A percentile compares a stretch with the other conserved stretches of the same genome.
Evolutionary conservation across 2,888 invertebrate species (phyloP).

Genomic region (Tuta absoluta): DNA sequence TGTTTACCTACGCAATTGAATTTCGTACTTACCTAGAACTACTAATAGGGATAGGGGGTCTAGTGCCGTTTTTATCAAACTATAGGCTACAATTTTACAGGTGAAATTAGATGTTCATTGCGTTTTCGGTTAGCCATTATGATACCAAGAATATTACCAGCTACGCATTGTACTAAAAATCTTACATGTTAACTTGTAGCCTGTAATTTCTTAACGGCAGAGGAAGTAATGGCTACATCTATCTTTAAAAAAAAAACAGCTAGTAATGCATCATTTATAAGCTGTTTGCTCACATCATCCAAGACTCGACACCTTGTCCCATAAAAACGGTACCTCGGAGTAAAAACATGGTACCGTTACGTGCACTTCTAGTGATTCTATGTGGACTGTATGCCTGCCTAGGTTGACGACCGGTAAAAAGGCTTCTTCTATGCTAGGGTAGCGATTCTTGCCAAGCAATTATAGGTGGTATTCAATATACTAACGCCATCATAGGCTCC

Average conservation of each 20-base stretch:
- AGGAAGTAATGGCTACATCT: neutral
- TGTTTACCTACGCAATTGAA: too few relatives aligned
- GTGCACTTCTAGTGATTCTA: conserved; percentile 30
- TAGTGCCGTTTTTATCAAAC: too few relatives aligned
- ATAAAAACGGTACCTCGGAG: neutral
- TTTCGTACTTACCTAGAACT: too few relatives aligned
- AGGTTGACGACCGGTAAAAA: conserved; percentile 74
- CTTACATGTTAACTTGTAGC: too few relatives aligned
- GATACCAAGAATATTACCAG: too few relatives aligned
- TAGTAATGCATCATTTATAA: conserved; percentile 19
- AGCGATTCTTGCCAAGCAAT: conserved; percentile 38
- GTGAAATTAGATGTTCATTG: too few relatives aligned
- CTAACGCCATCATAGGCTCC: too few relatives aligned
- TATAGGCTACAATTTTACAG: too few relatives aligned
- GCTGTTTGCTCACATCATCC: neutral
- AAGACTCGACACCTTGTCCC: conserved; percentile 1
- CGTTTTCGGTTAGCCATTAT: too few relatives aligned
- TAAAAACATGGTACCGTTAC: neutral
- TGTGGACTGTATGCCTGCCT: conserved; percentile 42
- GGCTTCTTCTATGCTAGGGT: conserved; percentile 57
- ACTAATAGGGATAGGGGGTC: too few relatives aligned
- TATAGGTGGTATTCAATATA: conserved; percentile 33
- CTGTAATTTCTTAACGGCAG: too few relatives aligned
- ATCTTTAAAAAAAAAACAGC: conserved; percentile 1
- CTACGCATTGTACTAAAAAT: too few relatives aligned